Base-by-base conservation (phyloP, 2,797 vertebrate species). In the Gymnoscopelus braueri region DNA sequence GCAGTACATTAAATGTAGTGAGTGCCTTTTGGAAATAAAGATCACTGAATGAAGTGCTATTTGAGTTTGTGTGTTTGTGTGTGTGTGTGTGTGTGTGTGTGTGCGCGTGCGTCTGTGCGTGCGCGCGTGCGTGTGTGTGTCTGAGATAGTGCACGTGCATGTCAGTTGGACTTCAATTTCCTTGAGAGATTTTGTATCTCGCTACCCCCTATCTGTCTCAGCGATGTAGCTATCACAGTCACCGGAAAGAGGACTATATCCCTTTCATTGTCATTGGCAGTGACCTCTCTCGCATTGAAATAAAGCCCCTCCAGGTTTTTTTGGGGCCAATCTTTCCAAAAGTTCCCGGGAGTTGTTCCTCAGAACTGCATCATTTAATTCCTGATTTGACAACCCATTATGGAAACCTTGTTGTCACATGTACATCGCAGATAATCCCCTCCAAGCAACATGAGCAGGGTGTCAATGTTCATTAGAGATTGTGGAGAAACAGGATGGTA, bases 21-120 rank as follows among this genome's bases (percentile, higher is more conserved):
- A 85, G 84, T 89, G 87, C 86, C 76, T 87, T 91, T 93, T 88
- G 67, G 65, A 87, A 92, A 90, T 89, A 90, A 90, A 91, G 65
- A 75, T 83, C 48, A 81, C 71, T 71, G 51, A 78, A 78, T 63
- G n/a, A 77, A 65, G 56, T 54, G 29, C 12, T 63, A 55, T 72
- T 65, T 72, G 19, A 19, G 19, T 19, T 19, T 58, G 35, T 48
- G 23, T 8, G 35, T 2, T 7, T 12, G 55, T 54, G 48, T 56
- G 24, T 59, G 47, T 48, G 23, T 4, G 35, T 48, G 14, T 11
- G 29, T 51, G 11, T 51, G 29, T 69, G 58, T 29, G 35, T 56
- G 35, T 29, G n/a, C 19, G 24, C 51, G 32, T 71, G 44, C 39
- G 53, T 53, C 24, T 55, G 23, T 60, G n/a, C 53, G 3, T 5